Base-by-base conservation (phyloP, 2,888 invertebrate species). In the Notodonta ziczac region DNA sequence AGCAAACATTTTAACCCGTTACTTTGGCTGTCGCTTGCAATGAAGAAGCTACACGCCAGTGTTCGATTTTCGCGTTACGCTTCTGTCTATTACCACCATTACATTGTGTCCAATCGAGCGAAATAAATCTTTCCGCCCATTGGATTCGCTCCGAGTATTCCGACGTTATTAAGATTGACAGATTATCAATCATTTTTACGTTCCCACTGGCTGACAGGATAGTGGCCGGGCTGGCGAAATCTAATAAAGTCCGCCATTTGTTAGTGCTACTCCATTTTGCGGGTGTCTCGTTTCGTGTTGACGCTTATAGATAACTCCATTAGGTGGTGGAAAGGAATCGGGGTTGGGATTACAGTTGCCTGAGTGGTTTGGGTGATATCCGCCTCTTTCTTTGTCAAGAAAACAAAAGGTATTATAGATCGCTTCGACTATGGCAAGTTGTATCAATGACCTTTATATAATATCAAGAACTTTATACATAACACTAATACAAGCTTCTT, bases 211-310 rank as follows among this genome's bases (percentile, higher is more conserved):
- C 57, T 66, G 70, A 68, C 66, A 70, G 59, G 62, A 61, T 60
- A 64, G 60, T 66, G 72, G 69, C 62, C 70, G 67, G 63, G 59
- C 61, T 64, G 63, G 63, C 70, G 69, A 75, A 74, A 81, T 79
- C 74, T 80, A 80, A 83, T 81, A 83, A 80, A 78, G 70, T 70
- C 67, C 66, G 70, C 70, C 74, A 81, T 81, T 83, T 79, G 77
- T 78, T 75, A 76, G 69, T 63, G 66, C 63, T 66, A 65, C 65
- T 74, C 75, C 72, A 76, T 79, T 81, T 77, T 76, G 67, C 62
- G 66, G 61, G 70, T 66, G 66, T 65, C 69, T 62, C 60, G 69
- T 75, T 69, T 67, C 69, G 72, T 76, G 74, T 72, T 76, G 77
- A 69, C 74, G 66, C 71, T 70, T 77, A 77, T 73, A 73, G 74